These are phyloP conservation scores for Drosophila merina DNA, from an alignment of 2,888 invertebrate species.

Conservation along the genomic window DNA sequence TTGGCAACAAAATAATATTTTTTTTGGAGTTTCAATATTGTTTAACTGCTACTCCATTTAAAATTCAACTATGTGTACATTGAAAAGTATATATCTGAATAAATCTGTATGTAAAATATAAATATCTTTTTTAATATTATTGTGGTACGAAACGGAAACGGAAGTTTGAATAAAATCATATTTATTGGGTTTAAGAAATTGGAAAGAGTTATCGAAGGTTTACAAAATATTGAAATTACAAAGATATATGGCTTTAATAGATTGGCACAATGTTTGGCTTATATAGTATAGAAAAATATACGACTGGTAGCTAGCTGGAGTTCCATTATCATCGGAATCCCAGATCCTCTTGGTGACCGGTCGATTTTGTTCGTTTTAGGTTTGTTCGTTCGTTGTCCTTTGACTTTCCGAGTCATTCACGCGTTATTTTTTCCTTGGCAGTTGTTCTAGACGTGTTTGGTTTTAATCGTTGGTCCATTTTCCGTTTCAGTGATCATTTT, in stretches of 20 bases:
- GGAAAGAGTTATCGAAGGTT: not conserved
- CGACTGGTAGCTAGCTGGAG: constrained; percentile 47
- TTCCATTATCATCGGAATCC: constrained; percentile 7
- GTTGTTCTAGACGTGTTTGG: not conserved
- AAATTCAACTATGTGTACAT: constrained; percentile 51
- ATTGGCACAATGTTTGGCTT: constrained; percentile 59
- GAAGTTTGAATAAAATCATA: constrained; percentile 6
- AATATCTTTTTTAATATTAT: constrained; percentile 31
- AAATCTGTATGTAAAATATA: constrained; percentile 64
- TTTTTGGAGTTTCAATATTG: constrained; percentile 27
- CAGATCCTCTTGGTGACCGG: constrained; percentile 11
- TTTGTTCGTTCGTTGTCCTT: constrained; percentile 71
- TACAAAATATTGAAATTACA: constrained; percentile 14
- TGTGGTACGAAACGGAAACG: not conserved
- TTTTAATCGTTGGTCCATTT: constrained; percentile 31
- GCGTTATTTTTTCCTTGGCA: constrained; percentile 12
- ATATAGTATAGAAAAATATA: constrained; percentile 40
- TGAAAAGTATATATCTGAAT: constrained; percentile 46
- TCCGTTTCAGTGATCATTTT: constrained; percentile 3
- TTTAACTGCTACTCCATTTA: constrained; percentile 18
- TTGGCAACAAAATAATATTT: constrained; percentile 9
- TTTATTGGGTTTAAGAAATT: not conserved
- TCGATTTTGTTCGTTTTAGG: constrained; percentile 59
- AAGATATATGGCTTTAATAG: constrained; percentile 21
- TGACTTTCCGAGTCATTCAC: constrained; percentile 33